A percentile compares a stretch with the other conserved stretches of the same genome.
Evolutionary conservation across 2,113 vertebrate species (phyloP).

Genomic region (Crotalus helleri): DNA sequence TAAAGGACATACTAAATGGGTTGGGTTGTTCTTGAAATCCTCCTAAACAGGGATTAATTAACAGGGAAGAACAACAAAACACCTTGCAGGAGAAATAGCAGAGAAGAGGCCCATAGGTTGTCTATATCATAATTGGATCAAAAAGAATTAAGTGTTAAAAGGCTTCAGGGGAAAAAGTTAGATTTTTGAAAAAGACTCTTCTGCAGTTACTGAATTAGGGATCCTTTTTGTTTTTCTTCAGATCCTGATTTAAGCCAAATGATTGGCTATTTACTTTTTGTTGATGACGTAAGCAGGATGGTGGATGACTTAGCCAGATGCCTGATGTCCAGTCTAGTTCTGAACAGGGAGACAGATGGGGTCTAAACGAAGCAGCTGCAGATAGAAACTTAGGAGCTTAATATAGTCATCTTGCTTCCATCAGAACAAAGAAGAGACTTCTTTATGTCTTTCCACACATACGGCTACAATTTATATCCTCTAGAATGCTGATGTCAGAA

Average conservation of each 20-base stretch:
- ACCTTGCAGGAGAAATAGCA: neutral
- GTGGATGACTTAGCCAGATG: neutral
- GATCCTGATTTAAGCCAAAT: neutral
- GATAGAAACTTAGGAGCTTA: slow-evolving; percentile 9
- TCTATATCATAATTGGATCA: neutral
- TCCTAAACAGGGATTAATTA: too few relatives aligned
- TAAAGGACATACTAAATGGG: neutral
- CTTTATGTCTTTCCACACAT: neutral
- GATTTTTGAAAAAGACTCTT: neutral
- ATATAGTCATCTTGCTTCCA: neutral
- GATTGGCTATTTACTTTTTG: neutral
- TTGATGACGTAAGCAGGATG: neutral
- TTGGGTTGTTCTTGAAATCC: neutral
- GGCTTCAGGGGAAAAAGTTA: neutral
- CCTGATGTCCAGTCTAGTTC: neutral
- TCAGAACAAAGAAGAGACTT: neutral
- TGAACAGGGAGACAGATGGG: neutral
- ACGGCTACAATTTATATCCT: neutral
- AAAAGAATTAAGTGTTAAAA: neutral
- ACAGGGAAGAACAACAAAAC: neutral
- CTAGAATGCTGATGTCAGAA: too few relatives aligned
- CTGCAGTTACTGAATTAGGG: neutral
- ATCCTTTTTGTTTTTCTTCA: neutral
- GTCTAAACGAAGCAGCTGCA: slow-evolving; percentile 2
- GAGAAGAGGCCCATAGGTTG: neutral